Base-by-base conservation (phyloP, 2,113 vertebrate species). In the Pontoporia blainvillei region DNA sequence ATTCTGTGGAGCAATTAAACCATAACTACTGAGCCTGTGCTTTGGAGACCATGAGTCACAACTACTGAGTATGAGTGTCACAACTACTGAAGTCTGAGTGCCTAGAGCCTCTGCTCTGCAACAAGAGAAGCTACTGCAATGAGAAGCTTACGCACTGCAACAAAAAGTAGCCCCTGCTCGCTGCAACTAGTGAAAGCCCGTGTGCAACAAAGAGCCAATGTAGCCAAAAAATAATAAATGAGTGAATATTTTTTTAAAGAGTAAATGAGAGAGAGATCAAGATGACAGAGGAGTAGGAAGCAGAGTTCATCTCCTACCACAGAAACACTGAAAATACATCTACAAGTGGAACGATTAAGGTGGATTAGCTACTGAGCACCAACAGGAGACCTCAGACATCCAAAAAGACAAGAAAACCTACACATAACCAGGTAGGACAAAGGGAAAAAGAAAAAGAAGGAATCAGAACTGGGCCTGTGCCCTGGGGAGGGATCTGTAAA, bases 131-230 rank as follows among this genome's bases (percentile, higher is more conserved):
- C 52, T 15, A 52, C 52, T 52, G 15, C 15, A 52, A 52, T 52
- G 52, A 52, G 49, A 52, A 52, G 49, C 49, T 52, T 14, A 52
- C 1, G 0, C 49, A 52, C 14, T 52, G 49, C 49, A 52, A 52
- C 49, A 15, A 52, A 52, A 52, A 52, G 52, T 52, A 52, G 1
- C 52, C 52, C 52, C 5, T 0, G 0, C 52, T 52, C 0, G 5
- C 52, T 52, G 52, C 52, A 52, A 52, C 15, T 52, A 52, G 52
- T 1, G 15, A 52, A 52, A 52, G 15, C 52, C 52, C 0, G 1
- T 52, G 52, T 52, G 5, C 15, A 52, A 5, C 52, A 52, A 52
- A 52, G 52, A 52, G 15, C 1, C 15, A 52, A 17, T 6, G 52
- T 52, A 52, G 52, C 52, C 52, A 52, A 52, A 52, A 52, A 52